Evolutionary conservation across 2,888 invertebrate species (phyloP).

Genomic region (Micropterix aruncella): DNA sequence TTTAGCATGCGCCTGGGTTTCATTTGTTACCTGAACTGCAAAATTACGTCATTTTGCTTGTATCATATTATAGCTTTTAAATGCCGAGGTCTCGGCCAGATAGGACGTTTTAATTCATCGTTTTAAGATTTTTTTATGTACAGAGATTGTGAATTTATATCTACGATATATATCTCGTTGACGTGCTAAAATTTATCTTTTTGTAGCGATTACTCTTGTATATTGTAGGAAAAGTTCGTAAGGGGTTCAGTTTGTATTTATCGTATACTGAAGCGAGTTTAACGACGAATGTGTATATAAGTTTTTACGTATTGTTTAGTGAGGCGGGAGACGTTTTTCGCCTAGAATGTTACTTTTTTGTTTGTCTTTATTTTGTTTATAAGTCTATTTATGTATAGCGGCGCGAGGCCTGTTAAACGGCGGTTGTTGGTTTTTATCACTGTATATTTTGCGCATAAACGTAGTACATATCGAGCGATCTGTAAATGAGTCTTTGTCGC

Average conservation of each 20-base stretch:
- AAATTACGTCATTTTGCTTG: no score
- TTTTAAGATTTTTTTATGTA: background rate
- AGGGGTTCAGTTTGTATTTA: background rate
- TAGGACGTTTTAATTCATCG: background rate
- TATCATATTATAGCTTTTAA: no score
- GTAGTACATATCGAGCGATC: background rate
- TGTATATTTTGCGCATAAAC: background rate
- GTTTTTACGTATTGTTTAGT: background rate
- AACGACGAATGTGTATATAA: background rate
- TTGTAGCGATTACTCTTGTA: background rate
- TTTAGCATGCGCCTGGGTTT: background rate
- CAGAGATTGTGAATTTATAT: background rate
- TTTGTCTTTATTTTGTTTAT: constrained; percentile 2
- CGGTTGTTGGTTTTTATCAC: background rate
- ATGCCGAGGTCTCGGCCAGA: background rate
- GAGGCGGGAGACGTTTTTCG: background rate
- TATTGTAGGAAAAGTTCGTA: background rate
- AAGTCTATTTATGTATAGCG: background rate
- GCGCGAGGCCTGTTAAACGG: constrained; percentile 6
- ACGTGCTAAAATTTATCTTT: background rate
- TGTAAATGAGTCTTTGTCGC: background rate
- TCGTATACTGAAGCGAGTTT: background rate
- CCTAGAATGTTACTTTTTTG: background rate
- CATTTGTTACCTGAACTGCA: background rate
- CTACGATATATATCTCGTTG: no score